These are phyloP conservation scores for Xenotilapia caudafasciata DNA, from an alignment of 2,113 vertebrate genomes.

Conservation along the genomic window DNA sequence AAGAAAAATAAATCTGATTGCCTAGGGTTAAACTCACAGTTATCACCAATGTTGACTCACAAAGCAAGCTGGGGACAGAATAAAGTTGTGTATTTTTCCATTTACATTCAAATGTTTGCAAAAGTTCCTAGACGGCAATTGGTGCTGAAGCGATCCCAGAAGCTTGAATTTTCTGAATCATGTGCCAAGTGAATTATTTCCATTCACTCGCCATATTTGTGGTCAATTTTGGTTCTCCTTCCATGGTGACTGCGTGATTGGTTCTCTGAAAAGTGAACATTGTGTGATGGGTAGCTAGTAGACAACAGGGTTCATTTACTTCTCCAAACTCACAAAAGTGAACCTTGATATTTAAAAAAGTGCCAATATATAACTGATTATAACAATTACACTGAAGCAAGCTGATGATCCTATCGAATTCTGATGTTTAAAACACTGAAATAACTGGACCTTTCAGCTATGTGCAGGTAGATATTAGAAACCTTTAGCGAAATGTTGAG, in stretches of 20 bases:
- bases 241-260: neutral
- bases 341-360: neutral
- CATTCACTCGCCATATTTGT: neutral
- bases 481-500: neutral
- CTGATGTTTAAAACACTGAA: neutral
- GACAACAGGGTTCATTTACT: neutral
- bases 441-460: neutral
- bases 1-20: neutral
- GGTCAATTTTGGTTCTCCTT: neutral
- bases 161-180: neutral
- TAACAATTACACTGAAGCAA: neutral
- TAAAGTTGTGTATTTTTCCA: neutral
- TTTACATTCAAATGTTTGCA: neutral
- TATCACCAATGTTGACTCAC: neutral
- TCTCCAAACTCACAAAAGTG: neutral
- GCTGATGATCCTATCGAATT: fast-evolving
- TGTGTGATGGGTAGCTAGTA: neutral
- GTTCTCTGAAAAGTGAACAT: neutral
- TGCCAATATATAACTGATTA: neutral
- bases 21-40: neutral
- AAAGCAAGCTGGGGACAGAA: neutral
- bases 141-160: neutral
- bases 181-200: neutral
- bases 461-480: neutral
- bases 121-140: neutral